Percentiles rank a stretch among this genome's conserved stretches.
These are phyloP conservation scores for Eidolon dupreanum DNA, from an alignment of 2,797 vertebrate genomes.

Conservation along the genomic window DNA sequence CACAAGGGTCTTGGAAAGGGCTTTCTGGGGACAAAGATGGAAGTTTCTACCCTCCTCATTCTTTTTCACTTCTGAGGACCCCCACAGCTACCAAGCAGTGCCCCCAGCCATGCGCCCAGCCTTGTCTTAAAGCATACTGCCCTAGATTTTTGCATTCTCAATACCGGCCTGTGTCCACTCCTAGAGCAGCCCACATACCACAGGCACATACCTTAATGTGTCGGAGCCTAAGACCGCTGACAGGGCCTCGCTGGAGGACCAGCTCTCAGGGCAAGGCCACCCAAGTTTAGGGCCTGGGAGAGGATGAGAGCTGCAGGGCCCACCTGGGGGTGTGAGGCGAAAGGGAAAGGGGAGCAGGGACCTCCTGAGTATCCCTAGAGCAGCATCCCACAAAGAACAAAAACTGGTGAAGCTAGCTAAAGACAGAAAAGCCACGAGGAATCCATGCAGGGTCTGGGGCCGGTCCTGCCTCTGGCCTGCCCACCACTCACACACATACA, in stretches of 20 bases:
- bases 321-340: slow-evolving; percentile 61
- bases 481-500: slow-evolving; percentile 73
- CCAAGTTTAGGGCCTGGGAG: slow-evolving; percentile 68
- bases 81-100: slow-evolving; percentile 24
- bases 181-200: slow-evolving; percentile 32
- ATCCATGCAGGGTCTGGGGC: slow-evolving; percentile 86
- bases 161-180: slow-evolving; percentile 31
- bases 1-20: slow-evolving; percentile 24
- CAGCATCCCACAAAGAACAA: slow-evolving; percentile 77
- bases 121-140: slow-evolving; percentile 54
- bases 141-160: slow-evolving; percentile 40
- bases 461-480: slow-evolving; percentile 69
- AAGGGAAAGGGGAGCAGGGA: slow-evolving; percentile 59
- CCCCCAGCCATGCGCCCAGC: slow-evolving; percentile 41
- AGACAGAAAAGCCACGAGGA: slow-evolving; percentile 76
- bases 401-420: slow-evolving; percentile 77
- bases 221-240: slow-evolving; percentile 70
- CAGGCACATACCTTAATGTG: slow-evolving; percentile 55
- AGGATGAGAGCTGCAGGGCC: slow-evolving; percentile 58
- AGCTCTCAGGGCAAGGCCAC: slow-evolving; percentile 78
- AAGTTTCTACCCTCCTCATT: slow-evolving; percentile 36
- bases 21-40: slow-evolving; percentile 36
- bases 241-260: slow-evolving; percentile 78
- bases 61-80: slow-evolving; percentile 54
- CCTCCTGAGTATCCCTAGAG: slow-evolving; percentile 74